phyloP scores from a whole-genome alignment of 1,140 invertebrate genomes.

The Hyles euphorbiae region DNA sequence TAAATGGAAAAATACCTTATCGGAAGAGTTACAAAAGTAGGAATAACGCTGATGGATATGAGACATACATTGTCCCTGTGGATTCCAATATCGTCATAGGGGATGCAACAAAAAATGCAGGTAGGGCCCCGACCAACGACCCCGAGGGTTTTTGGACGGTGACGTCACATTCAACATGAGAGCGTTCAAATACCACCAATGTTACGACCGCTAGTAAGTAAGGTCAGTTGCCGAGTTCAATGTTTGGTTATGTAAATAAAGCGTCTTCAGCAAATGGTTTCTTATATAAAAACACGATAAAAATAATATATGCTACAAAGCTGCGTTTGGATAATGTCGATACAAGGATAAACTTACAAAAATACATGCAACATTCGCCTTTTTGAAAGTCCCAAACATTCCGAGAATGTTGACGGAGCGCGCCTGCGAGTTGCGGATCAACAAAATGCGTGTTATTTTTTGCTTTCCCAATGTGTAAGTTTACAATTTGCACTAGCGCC shows the following conservation, averaged over 20 bases:
- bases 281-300: neutral
- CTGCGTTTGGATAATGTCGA: conserved; percentile 7
- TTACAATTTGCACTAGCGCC: conserved; percentile 66
- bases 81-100: conserved; percentile 48
- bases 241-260: conserved; percentile 8
- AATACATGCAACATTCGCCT: conserved; percentile 31
- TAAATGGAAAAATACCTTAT: neutral
- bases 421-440: conserved; percentile 36
- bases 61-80: conserved; percentile 21
- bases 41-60: conserved; percentile 7
- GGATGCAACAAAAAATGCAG: conserved; percentile 71
- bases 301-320: conserved; percentile 1
- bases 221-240: conserved; percentile 12
- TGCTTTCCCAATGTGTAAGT: conserved; percentile 57
- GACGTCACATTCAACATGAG: conserved; percentile 47
- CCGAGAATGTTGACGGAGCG: conserved; percentile 37
- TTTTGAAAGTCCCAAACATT: conserved; percentile 35
- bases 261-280: too few species aligned
- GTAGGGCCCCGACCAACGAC: conserved; percentile 67
- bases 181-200: conserved; percentile 37
- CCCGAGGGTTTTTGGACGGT: conserved; percentile 48
- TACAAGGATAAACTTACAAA: conserved; percentile 27
- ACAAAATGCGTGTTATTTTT: conserved; percentile 59
- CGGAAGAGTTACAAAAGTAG: conserved; percentile 16
- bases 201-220: conserved; percentile 8